phyloP scores from a whole-genome alignment of 1,140 invertebrate species.

The Phthorimaea operculella region DNA sequence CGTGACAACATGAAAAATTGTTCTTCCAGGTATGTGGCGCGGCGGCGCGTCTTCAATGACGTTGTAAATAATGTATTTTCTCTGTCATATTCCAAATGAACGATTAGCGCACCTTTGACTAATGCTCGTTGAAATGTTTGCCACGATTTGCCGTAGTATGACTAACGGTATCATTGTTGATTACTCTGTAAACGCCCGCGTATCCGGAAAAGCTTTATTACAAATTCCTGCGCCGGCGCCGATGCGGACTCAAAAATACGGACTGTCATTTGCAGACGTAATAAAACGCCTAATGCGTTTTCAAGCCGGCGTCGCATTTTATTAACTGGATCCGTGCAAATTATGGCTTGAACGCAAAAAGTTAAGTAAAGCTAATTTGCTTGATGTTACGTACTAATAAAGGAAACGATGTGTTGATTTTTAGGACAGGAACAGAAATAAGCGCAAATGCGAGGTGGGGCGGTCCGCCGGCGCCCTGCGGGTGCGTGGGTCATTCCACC shows the following conservation, averaged over 20 bases:
- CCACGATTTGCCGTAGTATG: background rate
- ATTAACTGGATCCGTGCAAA: background rate
- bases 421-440: conserved; percentile 13
- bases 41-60: conserved; percentile 19
- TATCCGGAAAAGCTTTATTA: background rate
- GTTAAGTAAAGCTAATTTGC: background rate
- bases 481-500: conserved; percentile 22
- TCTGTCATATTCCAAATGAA: background rate
- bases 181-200: background rate
- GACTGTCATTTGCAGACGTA: conserved; percentile 1
- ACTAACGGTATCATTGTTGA: background rate
- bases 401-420: conserved; percentile 30
- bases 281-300: background rate
- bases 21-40: conserved; percentile 32
- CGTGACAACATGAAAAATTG: conserved; percentile 28
- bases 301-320: background rate
- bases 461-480: conserved; percentile 1
- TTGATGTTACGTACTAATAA: conserved; percentile 19
- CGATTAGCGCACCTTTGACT: background rate
- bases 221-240: background rate
- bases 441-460: conserved; percentile 4
- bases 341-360: too few relatives aligned
- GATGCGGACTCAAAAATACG: background rate
- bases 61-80: background rate
- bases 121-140: background rate